A percentile compares a stretch with the other conserved stretches of the same genome.
Evolutionary conservation across 2,797 vertebrate species (phyloP).

Genomic region (Diceros bicornis): DNA sequence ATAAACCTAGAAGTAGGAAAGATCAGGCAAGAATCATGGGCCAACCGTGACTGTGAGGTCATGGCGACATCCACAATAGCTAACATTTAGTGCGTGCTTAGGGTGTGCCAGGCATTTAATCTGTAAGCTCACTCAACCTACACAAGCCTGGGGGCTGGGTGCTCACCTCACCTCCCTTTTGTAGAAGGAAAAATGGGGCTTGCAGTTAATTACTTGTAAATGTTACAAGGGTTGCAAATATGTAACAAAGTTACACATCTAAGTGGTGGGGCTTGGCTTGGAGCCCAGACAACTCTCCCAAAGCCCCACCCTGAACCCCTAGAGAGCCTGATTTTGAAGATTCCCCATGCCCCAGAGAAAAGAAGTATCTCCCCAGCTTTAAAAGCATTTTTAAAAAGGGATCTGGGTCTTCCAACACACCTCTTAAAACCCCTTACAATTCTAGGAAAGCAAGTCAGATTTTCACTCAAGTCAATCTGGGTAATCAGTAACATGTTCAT

Average conservation of each 20-base stretch:
- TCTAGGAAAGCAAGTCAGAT: constrained; percentile 51
- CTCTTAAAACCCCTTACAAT: not conserved
- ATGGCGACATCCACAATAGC: not conserved
- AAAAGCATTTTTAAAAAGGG: not conserved
- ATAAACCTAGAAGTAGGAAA: not conserved
- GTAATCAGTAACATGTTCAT: not conserved
- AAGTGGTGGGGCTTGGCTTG: not conserved
- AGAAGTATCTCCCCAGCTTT: not conserved
- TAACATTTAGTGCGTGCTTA: not conserved
- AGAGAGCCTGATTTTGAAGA: not conserved
- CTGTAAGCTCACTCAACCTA: not conserved
- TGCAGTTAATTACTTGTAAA: constrained; percentile 5
- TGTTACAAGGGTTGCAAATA: too few relatives aligned
- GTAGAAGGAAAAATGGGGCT: not conserved
- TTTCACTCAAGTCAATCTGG: constrained; percentile 8
- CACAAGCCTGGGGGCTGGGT: not conserved
- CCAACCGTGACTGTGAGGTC: not conserved
- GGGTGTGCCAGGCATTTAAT: not conserved
- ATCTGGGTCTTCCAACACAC: not conserved
- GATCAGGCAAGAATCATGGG: not conserved
- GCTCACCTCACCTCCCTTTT: not conserved
- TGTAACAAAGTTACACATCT: not conserved
- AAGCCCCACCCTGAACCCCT: not conserved
- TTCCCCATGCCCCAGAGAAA: not conserved
- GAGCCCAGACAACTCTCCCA: not conserved